Evolutionary conservation across 2,888 invertebrate species (phyloP).

Genomic region (Nematopogon swammerdamellus): DNA sequence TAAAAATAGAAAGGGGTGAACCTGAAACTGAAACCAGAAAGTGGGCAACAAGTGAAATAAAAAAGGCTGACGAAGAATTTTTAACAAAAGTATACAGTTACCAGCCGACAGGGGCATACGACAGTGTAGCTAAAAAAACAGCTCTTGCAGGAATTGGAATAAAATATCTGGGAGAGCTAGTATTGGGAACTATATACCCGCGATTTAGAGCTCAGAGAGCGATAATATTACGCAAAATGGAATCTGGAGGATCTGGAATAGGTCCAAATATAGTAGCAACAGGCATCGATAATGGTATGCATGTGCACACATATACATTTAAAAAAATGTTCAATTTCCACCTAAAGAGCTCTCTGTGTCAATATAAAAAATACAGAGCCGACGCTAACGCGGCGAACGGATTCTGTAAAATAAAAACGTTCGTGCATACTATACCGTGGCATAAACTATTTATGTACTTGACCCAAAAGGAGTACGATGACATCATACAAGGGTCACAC

Average conservation of each 20-base stretch:
- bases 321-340: slow-evolving; percentile 6
- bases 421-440: slow-evolving; percentile 14
- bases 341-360: slow-evolving; percentile 2
- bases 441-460: slow-evolving; percentile 11
- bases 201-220: slow-evolving; percentile 1
- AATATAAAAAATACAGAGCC: neutral
- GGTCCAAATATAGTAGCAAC: too few species aligned
- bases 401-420: slow-evolving; percentile 5
- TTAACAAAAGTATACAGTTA: neutral
- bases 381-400: neutral
- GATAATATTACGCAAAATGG: too few species aligned
- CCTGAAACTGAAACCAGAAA: neutral
- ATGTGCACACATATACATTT: slow-evolving; percentile 2
- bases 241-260: too few species aligned
- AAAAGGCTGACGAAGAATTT: neutral
- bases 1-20: neutral
- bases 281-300: neutral
- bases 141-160: neutral
- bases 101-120: neutral
- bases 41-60: neutral
- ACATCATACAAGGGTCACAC: neutral
- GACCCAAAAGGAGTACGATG: slow-evolving; percentile 7
- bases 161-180: slow-evolving; percentile 1
- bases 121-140: neutral
- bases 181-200: slow-evolving; percentile 2